Conservation (phyloP, 2,113 vertebrate species). For the Neolamprologus caudopunctatus region DNA sequence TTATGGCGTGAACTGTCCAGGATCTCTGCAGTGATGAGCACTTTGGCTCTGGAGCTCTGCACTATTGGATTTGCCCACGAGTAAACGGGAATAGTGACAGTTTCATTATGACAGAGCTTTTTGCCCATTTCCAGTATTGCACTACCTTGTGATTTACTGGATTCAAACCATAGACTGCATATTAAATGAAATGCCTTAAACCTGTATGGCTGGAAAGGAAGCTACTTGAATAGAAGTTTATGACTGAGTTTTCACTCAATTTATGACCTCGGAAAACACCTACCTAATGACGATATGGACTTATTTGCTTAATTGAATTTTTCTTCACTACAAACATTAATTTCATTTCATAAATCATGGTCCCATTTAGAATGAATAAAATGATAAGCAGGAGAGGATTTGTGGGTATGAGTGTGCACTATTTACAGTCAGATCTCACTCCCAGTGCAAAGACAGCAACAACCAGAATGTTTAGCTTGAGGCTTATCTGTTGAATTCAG, state of each 20-base stretch:
- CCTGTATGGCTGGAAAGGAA: background rate
- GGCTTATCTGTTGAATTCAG: background rate
- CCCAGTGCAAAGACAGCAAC: background rate
- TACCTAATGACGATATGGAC: background rate
- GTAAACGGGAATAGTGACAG: slow-evolving; percentile 10
- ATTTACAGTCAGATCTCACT: background rate
- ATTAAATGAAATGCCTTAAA: background rate
- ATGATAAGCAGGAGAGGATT: background rate
- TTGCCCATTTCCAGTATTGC: background rate
- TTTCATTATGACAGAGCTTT: background rate
- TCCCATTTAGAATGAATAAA: background rate
- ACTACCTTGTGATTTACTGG: background rate
- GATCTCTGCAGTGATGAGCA: background rate
- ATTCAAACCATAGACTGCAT: background rate
- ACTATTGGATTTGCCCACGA: slow-evolving; percentile 31
- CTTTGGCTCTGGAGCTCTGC: background rate
- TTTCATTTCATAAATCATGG: background rate
- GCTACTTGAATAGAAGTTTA: background rate
- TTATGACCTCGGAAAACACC: background rate
- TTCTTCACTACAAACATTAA: background rate
- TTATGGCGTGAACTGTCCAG: background rate
- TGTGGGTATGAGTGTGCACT: background rate
- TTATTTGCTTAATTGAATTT: background rate
- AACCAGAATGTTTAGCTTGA: background rate
- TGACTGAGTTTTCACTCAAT: background rate